A percentile compares a stretch with the other conserved stretches of the same genome.
Evolutionary conservation across 2,113 vertebrate genomes (phyloP).

Genomic region (Tragelaphus imberbis): DNA sequence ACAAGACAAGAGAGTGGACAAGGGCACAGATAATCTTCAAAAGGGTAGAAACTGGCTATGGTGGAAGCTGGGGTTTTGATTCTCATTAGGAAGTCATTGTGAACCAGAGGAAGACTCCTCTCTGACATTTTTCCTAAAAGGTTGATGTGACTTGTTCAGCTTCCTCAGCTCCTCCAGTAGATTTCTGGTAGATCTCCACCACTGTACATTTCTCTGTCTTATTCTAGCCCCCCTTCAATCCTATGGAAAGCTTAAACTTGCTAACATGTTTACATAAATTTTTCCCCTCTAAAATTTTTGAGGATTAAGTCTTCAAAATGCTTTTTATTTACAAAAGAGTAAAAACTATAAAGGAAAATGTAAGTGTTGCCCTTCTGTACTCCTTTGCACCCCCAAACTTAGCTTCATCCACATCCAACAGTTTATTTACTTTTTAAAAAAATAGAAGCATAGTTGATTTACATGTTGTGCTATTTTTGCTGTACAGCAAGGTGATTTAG

Average conservation of each 20-base stretch:
- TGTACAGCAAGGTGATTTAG: background rate
- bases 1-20: background rate
- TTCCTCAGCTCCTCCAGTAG: background rate
- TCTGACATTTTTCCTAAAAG: background rate
- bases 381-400: background rate
- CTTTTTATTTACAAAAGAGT: background rate
- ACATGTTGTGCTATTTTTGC: background rate
- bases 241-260: background rate
- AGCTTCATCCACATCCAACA: background rate
- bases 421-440: background rate
- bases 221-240: background rate
- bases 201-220: background rate
- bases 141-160: background rate
- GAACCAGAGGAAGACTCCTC: background rate
- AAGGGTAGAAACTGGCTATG: background rate
- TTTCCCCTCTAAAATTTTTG: background rate
- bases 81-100: background rate
- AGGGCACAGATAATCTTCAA: background rate
- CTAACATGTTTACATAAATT: background rate
- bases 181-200: background rate
- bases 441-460: background rate
- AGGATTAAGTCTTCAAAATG: background rate
- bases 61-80: background rate
- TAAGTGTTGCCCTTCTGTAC: background rate
- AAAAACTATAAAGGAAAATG: background rate